phyloP scores from a whole-genome alignment of 2,797 vertebrate genomes.

The Odontamblyopus rebecca region DNA sequence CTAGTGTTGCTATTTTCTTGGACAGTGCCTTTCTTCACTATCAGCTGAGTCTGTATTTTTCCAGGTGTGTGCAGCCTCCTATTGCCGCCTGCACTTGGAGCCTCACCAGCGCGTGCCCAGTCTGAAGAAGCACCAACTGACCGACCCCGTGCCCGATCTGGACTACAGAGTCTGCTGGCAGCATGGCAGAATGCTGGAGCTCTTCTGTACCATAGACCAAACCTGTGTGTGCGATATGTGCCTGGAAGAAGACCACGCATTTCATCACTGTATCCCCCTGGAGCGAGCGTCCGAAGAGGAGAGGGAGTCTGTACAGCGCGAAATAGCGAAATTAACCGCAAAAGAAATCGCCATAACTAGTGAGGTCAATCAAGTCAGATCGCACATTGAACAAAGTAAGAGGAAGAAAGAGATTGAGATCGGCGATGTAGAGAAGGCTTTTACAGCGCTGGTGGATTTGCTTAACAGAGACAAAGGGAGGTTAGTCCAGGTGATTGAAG shows the following conservation, averaged over 20 bases:
- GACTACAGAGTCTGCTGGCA: constrained; percentile 43
- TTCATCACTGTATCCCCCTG: constrained; percentile 7
- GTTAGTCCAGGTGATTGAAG: constrained; percentile 25
- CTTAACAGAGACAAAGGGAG: constrained; percentile 15
- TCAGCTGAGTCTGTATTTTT: neutral
- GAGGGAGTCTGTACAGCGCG: neutral
- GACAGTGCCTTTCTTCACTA: neutral
- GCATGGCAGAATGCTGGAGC: constrained; percentile 42
- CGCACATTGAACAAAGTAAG: neutral
- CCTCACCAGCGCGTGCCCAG: constrained; percentile 39
- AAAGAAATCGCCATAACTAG: constrained; percentile 13
- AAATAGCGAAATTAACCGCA: constrained; percentile 2
- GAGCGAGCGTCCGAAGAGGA: constrained; percentile 22
- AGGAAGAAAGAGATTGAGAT: constrained; percentile 7
- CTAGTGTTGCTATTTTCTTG: no score
- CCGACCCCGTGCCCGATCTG: constrained; percentile 40
- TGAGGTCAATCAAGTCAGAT: constrained; percentile 1
- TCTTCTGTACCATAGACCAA: constrained; percentile 43
- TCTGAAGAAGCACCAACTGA: constrained; percentile 44
- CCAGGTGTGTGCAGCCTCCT: constrained; percentile 49
- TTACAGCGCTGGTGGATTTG: constrained; percentile 15
- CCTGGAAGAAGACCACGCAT: constrained; percentile 23
- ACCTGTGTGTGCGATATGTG: constrained; percentile 45
- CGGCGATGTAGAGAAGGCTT: constrained; percentile 12
- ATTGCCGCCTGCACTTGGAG: constrained; percentile 47